These are phyloP conservation scores for Corythornis cristatus DNA, from an alignment of 2,113 vertebrate genomes.

Conservation along the genomic window DNA sequence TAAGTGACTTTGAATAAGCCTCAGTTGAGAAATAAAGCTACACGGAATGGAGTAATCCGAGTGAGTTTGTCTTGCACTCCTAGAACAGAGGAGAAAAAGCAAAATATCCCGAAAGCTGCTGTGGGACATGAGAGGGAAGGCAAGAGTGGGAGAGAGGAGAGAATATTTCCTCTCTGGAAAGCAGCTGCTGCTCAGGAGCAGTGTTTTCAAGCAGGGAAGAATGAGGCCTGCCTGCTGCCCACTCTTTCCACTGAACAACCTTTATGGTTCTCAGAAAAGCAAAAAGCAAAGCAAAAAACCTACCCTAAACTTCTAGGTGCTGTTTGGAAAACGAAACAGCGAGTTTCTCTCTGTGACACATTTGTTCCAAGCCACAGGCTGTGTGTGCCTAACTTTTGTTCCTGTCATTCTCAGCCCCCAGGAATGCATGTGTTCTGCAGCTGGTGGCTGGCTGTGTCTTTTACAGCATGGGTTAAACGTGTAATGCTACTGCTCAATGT, in stretches of 20 bases:
- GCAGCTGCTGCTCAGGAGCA: background rate
- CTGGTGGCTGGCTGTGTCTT: background rate
- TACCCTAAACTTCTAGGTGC: background rate
- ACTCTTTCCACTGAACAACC: background rate
- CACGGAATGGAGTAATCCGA: background rate
- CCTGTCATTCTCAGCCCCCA: background rate
- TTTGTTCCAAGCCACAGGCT: conserved; percentile 14
- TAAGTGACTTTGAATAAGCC: background rate
- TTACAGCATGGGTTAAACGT: background rate
- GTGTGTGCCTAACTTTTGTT: background rate
- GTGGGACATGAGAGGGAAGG: background rate
- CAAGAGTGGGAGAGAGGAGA: background rate
- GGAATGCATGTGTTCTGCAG: fast-evolving
- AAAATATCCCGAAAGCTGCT: background rate
- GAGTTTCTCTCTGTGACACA: background rate
- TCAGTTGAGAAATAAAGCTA: background rate
- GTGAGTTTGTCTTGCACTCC: background rate
- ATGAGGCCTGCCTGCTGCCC: background rate
- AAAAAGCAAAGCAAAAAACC: background rate
- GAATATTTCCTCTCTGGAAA: background rate
- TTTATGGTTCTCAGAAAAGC: background rate
- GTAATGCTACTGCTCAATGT: background rate
- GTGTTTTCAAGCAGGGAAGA: background rate
- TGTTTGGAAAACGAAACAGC: conserved; percentile 8
- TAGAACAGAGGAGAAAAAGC: background rate